Base-by-base conservation (phyloP, 2,888 invertebrate species). In the Drosophila fulvimacula region DNA sequence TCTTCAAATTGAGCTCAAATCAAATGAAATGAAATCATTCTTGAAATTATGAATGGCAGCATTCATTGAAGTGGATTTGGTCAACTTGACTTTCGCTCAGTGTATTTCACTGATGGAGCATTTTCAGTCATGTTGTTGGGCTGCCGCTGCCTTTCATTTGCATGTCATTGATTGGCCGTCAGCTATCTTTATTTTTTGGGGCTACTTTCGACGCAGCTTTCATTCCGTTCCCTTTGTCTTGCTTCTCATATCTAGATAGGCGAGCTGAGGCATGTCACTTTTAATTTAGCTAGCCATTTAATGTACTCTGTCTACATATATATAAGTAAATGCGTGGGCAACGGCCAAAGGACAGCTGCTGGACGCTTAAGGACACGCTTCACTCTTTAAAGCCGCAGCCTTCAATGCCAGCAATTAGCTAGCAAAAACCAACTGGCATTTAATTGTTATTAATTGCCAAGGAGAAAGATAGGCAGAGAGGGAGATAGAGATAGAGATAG, bases 391-490 rank as follows among this genome's bases (percentile, higher is more conserved):
- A 69, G 73, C 63, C 67, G 34, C 53, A 39, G 32, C 19, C 41
- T 38, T 41, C 57, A 64, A 58, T 60, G 68, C 56, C 56, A 56
- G 69, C 83, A 88, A 84, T 84, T 88, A 83, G 87, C 72, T 52
- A 15, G 41, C 41, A 60, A 74, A 70, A 71, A 68, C 67, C 70
- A 52, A 79, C 65, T 76, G 69, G 21, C 78, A 78, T 79, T 82
- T 87, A 87, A 87, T 89, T 89, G 88, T 88, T 87, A 87, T 89
- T 86, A 89, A 87, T 89, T 78, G 69, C 53, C 19, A 51, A 32
- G 9, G 49, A 34, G 30, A 15, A 9, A 9, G 62, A 49, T 55
- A 61, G 49, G 55, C 59, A 42, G 49, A 63, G 65, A 30, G 24
- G 5, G 41, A 21, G 7, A 17, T 13, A 21, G 49, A 15, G 51